Conservation (phyloP, 2,888 invertebrate species). For the Sialis lutaria region DNA sequence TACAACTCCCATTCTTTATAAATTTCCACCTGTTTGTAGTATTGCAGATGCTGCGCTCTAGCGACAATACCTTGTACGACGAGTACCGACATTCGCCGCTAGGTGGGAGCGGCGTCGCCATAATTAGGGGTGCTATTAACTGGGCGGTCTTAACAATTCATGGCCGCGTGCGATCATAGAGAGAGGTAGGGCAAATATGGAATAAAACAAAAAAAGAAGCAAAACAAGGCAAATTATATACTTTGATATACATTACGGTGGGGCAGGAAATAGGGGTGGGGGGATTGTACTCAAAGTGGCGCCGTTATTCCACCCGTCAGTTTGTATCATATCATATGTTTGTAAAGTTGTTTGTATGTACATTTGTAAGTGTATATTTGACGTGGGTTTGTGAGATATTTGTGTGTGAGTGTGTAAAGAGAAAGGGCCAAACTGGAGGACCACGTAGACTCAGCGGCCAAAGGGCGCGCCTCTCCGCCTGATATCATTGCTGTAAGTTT, state of each 20-base stretch:
- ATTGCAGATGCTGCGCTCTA: constrained; percentile 8
- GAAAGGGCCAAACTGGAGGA: constrained; percentile 24
- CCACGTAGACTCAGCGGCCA: constrained; percentile 22
- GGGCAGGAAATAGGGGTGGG: constrained; percentile 20
- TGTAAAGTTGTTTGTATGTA: constrained; percentile 11
- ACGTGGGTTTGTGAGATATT: constrained; percentile 9
- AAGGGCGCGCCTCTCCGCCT: constrained; percentile 28
- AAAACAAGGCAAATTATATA: constrained; percentile 22
- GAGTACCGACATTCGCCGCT: background rate
- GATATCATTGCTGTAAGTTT: constrained; percentile 27
- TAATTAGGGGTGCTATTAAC: constrained; percentile 30
- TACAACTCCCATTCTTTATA: background rate
- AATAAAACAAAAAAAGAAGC: constrained; percentile 24
- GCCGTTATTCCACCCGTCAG: constrained; percentile 26
- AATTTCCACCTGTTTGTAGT: background rate
- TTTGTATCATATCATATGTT: constrained; percentile 30
- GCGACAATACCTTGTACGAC: constrained; percentile 7
- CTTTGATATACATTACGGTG: constrained; percentile 10
- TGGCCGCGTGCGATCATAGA: constrained; percentile 25
- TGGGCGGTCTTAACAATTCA: constrained; percentile 31
- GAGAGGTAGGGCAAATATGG: constrained; percentile 21
- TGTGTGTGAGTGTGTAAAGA: constrained; percentile 7
- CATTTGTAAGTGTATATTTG: constrained; percentile 9
- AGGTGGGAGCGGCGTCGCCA: constrained; percentile 8
- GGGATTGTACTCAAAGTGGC: constrained; percentile 20